Base-by-base conservation (phyloP, 2,888 invertebrate genomes). In the Coecobrya sp. region DNA sequence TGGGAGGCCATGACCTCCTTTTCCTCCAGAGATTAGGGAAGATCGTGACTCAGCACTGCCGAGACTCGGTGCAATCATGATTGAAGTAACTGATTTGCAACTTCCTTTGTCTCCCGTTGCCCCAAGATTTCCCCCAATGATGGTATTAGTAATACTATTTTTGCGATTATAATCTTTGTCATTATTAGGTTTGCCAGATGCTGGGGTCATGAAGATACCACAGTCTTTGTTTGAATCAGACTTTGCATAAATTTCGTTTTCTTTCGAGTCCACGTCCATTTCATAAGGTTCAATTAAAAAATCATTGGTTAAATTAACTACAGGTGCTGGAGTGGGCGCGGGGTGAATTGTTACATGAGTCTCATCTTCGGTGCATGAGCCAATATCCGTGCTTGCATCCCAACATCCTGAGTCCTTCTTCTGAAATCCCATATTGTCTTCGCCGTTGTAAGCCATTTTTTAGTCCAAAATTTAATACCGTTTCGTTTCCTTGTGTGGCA, bases 41-140 rank as follows among this genome's bases (percentile, higher is more conserved):
- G 92, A 86, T 59, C 94, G 76, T 36, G 94, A 94, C 27, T 87
- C 92, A 2, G 92, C 94, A 68, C 92, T 92, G 11, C 88, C 90
- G 45, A 89, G 52, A 55, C 91, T 91, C 0, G 90, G 81, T 25
- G 81, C 22, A 36, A 88, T 89, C 70, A 91, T 89, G 8, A 87
- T 92, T 13, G 92, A 87, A 36, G 88, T 92, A 19, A 90, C 93
- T 25, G 89, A 93, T n/a, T 88, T 81, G n/a, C 92, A 86, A 27
- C 84, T 91, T 73, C 93, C 93, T 16, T 93, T 89, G 59, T 91
- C 91, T 55, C 90, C 93, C 3, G 73, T 42, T 65, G 89, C 93
- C 7, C 91, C 91, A 13, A 90, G 62, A 52, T 86, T 87, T 13
- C 89, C 89, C 1, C 86, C 86, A 55, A 91, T 89, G 19, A 91